phyloP scores from a whole-genome alignment of 1,140 invertebrate species.

The Drosophila asahinai region DNA sequence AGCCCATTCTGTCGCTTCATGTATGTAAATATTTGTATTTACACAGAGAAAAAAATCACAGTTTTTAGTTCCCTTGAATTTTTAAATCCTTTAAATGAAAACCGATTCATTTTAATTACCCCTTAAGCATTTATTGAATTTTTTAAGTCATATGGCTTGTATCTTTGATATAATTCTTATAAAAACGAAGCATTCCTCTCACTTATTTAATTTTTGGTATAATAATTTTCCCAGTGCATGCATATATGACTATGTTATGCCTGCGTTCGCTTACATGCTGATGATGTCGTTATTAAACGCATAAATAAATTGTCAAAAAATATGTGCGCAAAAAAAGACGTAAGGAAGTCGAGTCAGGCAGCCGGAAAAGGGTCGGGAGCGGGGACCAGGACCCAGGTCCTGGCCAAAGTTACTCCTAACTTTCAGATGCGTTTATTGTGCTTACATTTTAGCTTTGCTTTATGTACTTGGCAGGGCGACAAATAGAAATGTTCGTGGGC shows the following conservation, averaged over 20 bases:
- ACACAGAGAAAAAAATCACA: neutral
- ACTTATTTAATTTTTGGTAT: neutral
- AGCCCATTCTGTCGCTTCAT: slow-evolving; percentile 13
- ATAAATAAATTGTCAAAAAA: slow-evolving; percentile 81
- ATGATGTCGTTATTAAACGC: slow-evolving; percentile 83
- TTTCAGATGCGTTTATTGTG: slow-evolving; percentile 48
- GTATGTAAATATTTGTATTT: slow-evolving; percentile 26
- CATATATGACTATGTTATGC: slow-evolving; percentile 30
- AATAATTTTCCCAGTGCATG: neutral
- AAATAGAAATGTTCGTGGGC: slow-evolving; percentile 40
- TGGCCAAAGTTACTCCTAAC: slow-evolving; percentile 24
- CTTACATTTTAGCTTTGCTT: slow-evolving; percentile 52
- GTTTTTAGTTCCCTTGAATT: too few relatives aligned
- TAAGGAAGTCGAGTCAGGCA: slow-evolving; percentile 1
- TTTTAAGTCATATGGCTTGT: too few relatives aligned
- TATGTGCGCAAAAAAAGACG: slow-evolving; percentile 34
- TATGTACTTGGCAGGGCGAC: slow-evolving; percentile 46
- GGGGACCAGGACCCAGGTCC: neutral
- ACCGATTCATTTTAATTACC: neutral
- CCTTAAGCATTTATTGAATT: too few relatives aligned
- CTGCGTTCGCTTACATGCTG: slow-evolving; percentile 64
- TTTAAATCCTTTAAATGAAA: neutral
- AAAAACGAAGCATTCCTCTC: neutral
- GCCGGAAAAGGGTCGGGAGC: slow-evolving; percentile 1
- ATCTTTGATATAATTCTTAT: neutral